Conservation (phyloP, 2,888 invertebrate species). For the Mythimna albipuncta region DNA sequence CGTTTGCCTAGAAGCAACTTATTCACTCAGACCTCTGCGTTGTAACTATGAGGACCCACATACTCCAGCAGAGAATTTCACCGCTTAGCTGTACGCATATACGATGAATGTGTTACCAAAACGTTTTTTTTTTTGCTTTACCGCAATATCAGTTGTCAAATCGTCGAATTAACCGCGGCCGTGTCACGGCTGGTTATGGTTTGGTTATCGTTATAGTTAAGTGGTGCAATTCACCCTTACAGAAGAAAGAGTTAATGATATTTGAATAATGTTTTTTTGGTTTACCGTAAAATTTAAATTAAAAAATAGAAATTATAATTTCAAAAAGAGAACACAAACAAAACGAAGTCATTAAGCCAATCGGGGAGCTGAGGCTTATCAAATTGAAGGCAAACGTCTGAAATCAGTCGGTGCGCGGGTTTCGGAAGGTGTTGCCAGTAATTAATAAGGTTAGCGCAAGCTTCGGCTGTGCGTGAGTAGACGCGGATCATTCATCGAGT, state of each 20-base stretch:
- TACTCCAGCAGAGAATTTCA: too few species aligned
- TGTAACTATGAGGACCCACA: too few species aligned
- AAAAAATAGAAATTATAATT: neutral
- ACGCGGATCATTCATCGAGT: conserved; percentile 58
- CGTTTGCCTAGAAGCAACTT: too few species aligned
- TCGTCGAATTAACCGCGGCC: too few species aligned
- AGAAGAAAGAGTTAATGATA: neutral
- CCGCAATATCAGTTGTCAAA: neutral
- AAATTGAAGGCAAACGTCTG: conserved; percentile 34
- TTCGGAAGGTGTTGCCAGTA: conserved; percentile 57
- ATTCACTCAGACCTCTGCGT: too few species aligned
- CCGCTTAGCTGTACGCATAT: too few species aligned
- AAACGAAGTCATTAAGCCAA: conserved; percentile 37
- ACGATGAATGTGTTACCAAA: too few species aligned
- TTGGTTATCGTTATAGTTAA: too few species aligned
- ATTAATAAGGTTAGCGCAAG: conserved; percentile 61
- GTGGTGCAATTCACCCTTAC: too few species aligned
- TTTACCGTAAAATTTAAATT: too few species aligned
- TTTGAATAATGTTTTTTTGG: neutral
- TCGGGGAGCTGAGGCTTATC: conserved; percentile 27
- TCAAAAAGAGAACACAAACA: neutral
- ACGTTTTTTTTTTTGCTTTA: too few species aligned
- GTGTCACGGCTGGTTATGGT: too few species aligned
- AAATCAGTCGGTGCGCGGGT: conserved; percentile 32
- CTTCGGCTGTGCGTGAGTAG: conserved; percentile 54